Evolutionary conservation across 2,113 vertebrate species (phyloP).

Genomic region (Gobiocypris rarus): DNA sequence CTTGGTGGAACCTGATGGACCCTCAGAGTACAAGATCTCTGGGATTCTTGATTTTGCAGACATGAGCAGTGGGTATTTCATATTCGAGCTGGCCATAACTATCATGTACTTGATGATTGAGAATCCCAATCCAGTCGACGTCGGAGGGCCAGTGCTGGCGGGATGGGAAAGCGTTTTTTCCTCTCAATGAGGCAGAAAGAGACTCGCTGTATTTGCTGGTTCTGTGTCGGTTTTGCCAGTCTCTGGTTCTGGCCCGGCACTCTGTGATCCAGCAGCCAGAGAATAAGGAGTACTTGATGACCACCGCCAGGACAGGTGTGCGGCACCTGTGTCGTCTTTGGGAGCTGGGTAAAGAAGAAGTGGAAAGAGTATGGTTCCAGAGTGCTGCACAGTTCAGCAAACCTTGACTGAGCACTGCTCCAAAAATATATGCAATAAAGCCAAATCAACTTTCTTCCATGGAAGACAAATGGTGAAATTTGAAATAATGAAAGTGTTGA

Average conservation of each 20-base stretch:
- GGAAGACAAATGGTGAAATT: too few species aligned
- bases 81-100: constrained; percentile 85
- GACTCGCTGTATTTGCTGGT: constrained; percentile 83
- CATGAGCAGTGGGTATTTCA: constrained; percentile 85
- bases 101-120: constrained; percentile 93
- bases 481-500: neutral
- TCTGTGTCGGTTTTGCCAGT: constrained; percentile 85
- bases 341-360: constrained; percentile 77
- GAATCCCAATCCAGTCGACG: constrained; percentile 75
- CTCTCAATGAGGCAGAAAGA: constrained; percentile 78
- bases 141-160: constrained; percentile 83
- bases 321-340: constrained; percentile 72
- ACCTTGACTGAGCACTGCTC: neutral
- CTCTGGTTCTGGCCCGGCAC: constrained; percentile 77
- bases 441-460: too few species aligned
- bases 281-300: constrained; percentile 87
- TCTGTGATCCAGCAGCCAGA: constrained; percentile 78
- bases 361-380: constrained; percentile 84
- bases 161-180: constrained; percentile 89
- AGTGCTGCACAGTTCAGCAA: constrained; percentile 52
- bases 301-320: constrained; percentile 75
- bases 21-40: constrained; percentile 72
- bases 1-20: constrained; percentile 70
- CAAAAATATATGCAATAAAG: too few species aligned
- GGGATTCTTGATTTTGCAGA: constrained; percentile 92